phyloP scores from a whole-genome alignment of 2,113 vertebrate species.

The Sardina pilchardus region DNA sequence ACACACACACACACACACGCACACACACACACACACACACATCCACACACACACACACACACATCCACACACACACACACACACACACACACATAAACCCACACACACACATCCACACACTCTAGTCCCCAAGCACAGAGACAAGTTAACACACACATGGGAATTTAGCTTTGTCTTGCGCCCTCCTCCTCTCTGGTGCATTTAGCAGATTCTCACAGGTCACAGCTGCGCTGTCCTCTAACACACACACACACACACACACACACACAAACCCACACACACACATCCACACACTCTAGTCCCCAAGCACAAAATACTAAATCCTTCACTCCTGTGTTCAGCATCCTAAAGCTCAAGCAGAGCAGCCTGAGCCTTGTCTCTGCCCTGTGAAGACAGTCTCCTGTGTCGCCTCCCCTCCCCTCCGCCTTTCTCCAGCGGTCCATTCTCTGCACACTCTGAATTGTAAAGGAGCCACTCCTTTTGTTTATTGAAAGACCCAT shows the following conservation, averaged over 20 bases:
- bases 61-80: no score
- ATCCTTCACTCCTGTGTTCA: constrained; percentile 47
- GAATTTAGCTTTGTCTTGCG: not conserved
- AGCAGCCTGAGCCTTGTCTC: constrained; percentile 34
- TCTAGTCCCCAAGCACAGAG: no score
- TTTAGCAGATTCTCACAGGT: no score
- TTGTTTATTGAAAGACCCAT: constrained; percentile 44
- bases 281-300: not conserved
- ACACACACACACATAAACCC: no score
- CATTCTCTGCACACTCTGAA: constrained; percentile 38
- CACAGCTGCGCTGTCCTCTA: not conserved
- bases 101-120: no score
- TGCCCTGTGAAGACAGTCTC: constrained; percentile 34
- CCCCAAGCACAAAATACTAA: not conserved
- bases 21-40: no score
- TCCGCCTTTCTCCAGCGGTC: not conserved
- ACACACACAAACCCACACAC: not conserved
- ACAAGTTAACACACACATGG: not conserved
- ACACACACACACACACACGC: no score
- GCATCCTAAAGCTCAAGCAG: constrained; percentile 59
- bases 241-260: not conserved
- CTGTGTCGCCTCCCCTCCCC: constrained; percentile 42
- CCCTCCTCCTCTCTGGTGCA: no score
- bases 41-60: no score
- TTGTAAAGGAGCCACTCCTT: constrained; percentile 29